phyloP scores from a whole-genome alignment of 2,888 invertebrate species.

The Andricus quercusramuli region DNA sequence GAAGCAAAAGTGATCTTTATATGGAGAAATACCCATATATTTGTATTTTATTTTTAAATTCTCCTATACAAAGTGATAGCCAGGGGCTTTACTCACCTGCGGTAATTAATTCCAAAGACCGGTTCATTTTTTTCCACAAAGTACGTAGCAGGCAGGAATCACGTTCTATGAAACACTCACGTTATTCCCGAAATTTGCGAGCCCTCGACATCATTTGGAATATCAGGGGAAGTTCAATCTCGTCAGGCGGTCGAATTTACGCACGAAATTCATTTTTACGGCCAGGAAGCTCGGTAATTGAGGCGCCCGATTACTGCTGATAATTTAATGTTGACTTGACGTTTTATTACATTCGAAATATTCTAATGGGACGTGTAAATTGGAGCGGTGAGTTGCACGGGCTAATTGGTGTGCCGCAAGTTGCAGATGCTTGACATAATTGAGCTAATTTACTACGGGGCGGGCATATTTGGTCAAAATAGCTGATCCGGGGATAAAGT shows the following conservation, averaged over 20 bases:
- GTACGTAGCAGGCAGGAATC: conserved; percentile 53
- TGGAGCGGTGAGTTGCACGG: conserved; percentile 31
- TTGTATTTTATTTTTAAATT: conserved; percentile 48
- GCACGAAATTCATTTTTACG: conserved; percentile 38
- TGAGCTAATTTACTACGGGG: conserved; percentile 28
- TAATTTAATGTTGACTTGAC: conserved; percentile 40
- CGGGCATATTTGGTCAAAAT: conserved; percentile 13
- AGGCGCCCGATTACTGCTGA: conserved; percentile 35
- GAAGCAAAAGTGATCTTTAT: too few relatives aligned
- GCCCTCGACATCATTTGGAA: conserved; percentile 8
- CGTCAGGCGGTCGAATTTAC: conserved; percentile 35
- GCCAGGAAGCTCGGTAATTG: conserved; percentile 32
- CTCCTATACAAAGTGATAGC: conserved; percentile 29
- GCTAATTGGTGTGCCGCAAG: conserved; percentile 27
- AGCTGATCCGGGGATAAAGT: conserved; percentile 17
- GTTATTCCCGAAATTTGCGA: conserved; percentile 38
- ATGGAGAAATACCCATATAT: not conserved
- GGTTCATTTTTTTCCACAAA: conserved; percentile 46
- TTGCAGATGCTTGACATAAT: conserved; percentile 37
- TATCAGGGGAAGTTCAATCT: conserved; percentile 32
- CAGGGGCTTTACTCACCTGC: not conserved
- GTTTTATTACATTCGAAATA: conserved; percentile 40
- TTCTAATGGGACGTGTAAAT: conserved; percentile 42
- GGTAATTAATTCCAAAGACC: conserved; percentile 64
- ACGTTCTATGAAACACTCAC: conserved; percentile 61